A percentile compares a stretch with the other conserved stretches of the same genome.
phyloP scores from a whole-genome alignment of 2,113 vertebrate genomes.

The Rhinoptilus africanus region DNA sequence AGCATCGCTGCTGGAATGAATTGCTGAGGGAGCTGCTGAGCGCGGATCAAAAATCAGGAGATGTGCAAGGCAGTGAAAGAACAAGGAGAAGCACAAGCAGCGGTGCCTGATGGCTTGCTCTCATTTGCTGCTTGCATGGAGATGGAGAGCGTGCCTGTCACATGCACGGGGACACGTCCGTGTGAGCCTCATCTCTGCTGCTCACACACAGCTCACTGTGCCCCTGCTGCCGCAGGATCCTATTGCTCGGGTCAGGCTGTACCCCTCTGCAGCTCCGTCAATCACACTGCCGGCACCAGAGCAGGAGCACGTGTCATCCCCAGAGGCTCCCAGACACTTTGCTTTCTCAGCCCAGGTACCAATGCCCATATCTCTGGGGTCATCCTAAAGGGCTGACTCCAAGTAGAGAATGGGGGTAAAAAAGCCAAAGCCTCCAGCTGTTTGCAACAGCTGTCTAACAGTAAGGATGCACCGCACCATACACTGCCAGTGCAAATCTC shows the following conservation, averaged over 20 bases:
- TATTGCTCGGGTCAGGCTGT: neutral
- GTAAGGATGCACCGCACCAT: fast-evolving
- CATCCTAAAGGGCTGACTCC: neutral
- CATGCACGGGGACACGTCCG: neutral
- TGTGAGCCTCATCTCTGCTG: neutral
- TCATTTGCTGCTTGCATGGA: neutral
- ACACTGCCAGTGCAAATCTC: neutral
- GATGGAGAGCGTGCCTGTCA: neutral
- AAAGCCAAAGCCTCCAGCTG: neutral
- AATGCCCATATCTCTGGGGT: neutral
- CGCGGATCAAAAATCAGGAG: neutral
- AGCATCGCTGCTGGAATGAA: neutral
- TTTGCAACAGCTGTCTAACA: neutral
- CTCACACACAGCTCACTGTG: neutral
- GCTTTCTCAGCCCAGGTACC: neutral
- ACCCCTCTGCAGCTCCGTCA: neutral
- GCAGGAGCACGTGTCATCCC: neutral
- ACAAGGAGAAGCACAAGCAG: neutral
- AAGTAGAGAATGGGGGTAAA: neutral
- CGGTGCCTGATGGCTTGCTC: neutral
- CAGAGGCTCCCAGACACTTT: neutral
- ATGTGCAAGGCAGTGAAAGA: neutral
- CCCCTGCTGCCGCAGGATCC: neutral
- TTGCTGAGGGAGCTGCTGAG: neutral
- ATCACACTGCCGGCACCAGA: neutral